Evolutionary conservation across 2,113 vertebrate species (phyloP).

Genomic region (Barnardius zonarius): DNA sequence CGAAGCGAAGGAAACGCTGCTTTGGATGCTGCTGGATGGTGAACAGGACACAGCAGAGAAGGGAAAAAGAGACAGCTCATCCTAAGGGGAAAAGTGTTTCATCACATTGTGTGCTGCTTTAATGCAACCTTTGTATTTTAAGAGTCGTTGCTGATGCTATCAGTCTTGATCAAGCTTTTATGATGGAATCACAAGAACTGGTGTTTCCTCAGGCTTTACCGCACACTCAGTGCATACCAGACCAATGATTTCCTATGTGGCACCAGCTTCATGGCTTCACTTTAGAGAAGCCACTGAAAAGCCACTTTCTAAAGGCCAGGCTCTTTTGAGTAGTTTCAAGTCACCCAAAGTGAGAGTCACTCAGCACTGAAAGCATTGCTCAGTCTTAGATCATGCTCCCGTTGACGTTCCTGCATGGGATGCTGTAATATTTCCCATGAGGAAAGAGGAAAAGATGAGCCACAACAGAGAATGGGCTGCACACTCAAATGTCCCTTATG

Average conservation of each 20-base stretch:
- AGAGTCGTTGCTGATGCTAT: neutral
- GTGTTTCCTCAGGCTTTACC: neutral
- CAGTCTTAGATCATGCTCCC: neutral
- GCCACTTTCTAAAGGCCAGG: neutral
- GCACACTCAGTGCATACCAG: neutral
- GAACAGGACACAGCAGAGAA: fast-evolving
- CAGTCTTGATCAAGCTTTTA: neutral
- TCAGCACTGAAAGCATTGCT: neutral
- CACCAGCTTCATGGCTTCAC: fast-evolving
- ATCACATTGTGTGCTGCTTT: neutral
- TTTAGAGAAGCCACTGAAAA: neutral
- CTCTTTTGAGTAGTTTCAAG: neutral
- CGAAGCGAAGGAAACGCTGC: neutral
- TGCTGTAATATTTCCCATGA: neutral
- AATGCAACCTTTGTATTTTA: neutral
- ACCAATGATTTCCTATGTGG: neutral
- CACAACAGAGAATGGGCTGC: neutral
- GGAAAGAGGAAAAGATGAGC: neutral
- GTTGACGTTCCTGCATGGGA: neutral
- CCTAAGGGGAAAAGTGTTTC: neutral
- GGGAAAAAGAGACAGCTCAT: neutral
- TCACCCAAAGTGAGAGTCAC: neutral
- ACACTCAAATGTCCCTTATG: neutral
- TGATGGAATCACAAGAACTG: neutral
- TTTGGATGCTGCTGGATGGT: neutral